A percentile compares a stretch with the other conserved stretches of the same genome.
phyloP scores from a whole-genome alignment of 2,113 vertebrate species.

The Phycodurus eques region DNA sequence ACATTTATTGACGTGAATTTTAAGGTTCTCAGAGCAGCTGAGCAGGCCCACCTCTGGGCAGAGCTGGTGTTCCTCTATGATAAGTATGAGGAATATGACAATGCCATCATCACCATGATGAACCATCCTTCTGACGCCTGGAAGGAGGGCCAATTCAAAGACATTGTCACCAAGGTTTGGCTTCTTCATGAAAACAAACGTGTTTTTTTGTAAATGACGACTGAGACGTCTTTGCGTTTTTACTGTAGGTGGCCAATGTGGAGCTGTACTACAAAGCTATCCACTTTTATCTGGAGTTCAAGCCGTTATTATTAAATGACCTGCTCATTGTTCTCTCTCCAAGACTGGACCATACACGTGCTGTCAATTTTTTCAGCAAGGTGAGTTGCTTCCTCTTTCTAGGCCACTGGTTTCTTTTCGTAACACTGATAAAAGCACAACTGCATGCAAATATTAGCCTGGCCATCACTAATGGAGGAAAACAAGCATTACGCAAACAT shows the following conservation, averaged over 20 bases:
- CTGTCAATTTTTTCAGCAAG: conserved; percentile 97
- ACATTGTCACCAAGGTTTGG: conserved; percentile 95
- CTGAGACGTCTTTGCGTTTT: conserved; percentile 1
- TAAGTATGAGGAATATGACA: conserved; percentile 98
- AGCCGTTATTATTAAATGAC: conserved; percentile 94
- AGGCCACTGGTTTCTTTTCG: background rate
- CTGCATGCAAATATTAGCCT: background rate
- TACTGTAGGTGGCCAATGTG: conserved; percentile 91
- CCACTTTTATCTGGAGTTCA: conserved; percentile 97
- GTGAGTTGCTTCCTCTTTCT: conserved; percentile 56
- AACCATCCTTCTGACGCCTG: conserved; percentile 96
- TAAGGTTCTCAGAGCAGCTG: conserved; percentile 95
- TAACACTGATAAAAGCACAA: background rate
- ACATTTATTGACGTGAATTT: conserved; percentile 3
- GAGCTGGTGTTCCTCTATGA: conserved; percentile 98
- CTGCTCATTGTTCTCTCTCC: conserved; percentile 95
- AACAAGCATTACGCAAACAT: background rate
- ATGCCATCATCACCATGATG: conserved; percentile 99
- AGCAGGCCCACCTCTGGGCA: conserved; percentile 97
- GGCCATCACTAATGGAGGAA: background rate
- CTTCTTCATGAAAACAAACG: background rate
- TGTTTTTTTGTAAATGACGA: background rate
- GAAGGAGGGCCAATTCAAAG: conserved; percentile 99
- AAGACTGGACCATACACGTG: conserved; percentile 93
- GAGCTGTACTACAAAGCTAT: conserved; percentile 96